These are phyloP conservation scores for Pipra filicauda DNA, from an alignment of 2,113 vertebrate genomes.

Conservation along the genomic window DNA sequence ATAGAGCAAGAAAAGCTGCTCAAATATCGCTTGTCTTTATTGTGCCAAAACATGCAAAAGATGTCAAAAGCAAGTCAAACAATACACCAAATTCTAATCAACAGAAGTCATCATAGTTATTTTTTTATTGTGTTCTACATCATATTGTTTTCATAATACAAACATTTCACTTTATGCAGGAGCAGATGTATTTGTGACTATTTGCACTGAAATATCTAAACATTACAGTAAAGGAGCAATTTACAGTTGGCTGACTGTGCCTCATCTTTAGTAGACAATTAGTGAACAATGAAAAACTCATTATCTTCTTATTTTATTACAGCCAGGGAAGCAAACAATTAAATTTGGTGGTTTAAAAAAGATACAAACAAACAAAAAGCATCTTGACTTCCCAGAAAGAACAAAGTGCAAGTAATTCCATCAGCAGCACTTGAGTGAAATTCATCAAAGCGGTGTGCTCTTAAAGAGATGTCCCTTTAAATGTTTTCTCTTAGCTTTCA, in stretches of 20 bases:
- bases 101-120: slow-evolving; percentile 47
- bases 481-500: neutral
- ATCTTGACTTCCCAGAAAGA: slow-evolving; percentile 43
- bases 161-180: slow-evolving; percentile 66
- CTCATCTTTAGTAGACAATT: slow-evolving; percentile 73
- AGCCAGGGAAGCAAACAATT: slow-evolving; percentile 69
- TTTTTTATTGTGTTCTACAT: slow-evolving; percentile 66
- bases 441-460: neutral
- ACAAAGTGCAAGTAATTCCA: neutral
- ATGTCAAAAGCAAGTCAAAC: slow-evolving; percentile 19
- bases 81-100: slow-evolving; percentile 55
- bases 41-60: neutral
- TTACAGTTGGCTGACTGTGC: slow-evolving; percentile 71
- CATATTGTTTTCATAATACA: slow-evolving; percentile 73
- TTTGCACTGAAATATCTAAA: slow-evolving; percentile 71
- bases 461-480: neutral
- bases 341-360: slow-evolving; percentile 49
- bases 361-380: slow-evolving; percentile 23
- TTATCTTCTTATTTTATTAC: slow-evolving; percentile 73
- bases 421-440: neutral
- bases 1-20: neutral
- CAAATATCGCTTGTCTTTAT: slow-evolving; percentile 6
- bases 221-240: slow-evolving; percentile 69
- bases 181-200: slow-evolving; percentile 79
- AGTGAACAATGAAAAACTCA: slow-evolving; percentile 74